Conservation (phyloP, 2,888 invertebrate genomes). For the Phengaris alcon region DNA sequence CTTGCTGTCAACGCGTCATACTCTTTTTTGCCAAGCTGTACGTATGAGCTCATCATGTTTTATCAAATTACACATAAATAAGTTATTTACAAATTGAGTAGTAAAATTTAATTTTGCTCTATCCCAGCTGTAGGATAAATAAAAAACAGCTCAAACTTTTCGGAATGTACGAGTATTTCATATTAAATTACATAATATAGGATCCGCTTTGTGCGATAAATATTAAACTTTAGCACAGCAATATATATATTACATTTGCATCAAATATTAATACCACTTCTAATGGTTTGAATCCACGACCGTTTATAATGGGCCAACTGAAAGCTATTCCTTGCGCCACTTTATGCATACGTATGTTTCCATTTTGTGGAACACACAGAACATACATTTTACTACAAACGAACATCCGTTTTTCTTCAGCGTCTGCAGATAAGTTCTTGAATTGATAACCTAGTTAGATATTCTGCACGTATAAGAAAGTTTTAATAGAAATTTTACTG, state of each 20-base stretch:
- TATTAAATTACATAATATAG: constrained; percentile 14
- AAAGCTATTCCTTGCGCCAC: constrained; percentile 26
- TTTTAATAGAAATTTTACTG: background rate
- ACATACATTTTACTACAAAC: background rate
- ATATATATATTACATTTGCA: constrained; percentile 25
- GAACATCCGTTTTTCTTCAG: background rate
- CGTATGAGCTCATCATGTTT: too few species aligned
- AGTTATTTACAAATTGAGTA: background rate
- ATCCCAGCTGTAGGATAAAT: constrained; percentile 5
- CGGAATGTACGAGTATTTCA: background rate
- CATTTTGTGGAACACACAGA: constrained; percentile 17
- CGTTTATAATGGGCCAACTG: constrained; percentile 25
- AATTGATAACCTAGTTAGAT: constrained; percentile 22
- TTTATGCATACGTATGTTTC: constrained; percentile 28
- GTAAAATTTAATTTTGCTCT: background rate
- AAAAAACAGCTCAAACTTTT: constrained; percentile 1
- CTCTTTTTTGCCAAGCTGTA: too few species aligned
- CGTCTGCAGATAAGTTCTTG: background rate
- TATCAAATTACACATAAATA: background rate
- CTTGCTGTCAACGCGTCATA: too few species aligned
- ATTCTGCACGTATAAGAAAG: constrained; percentile 18
- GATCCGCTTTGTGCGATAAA: constrained; percentile 22
- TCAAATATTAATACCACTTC: constrained; percentile 22
- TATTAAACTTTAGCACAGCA: constrained; percentile 19
- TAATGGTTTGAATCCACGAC: constrained; percentile 25